Evolutionary conservation across 2,797 vertebrate genomes (phyloP).

Genomic region (Rousettus madagascariensis): DNA sequence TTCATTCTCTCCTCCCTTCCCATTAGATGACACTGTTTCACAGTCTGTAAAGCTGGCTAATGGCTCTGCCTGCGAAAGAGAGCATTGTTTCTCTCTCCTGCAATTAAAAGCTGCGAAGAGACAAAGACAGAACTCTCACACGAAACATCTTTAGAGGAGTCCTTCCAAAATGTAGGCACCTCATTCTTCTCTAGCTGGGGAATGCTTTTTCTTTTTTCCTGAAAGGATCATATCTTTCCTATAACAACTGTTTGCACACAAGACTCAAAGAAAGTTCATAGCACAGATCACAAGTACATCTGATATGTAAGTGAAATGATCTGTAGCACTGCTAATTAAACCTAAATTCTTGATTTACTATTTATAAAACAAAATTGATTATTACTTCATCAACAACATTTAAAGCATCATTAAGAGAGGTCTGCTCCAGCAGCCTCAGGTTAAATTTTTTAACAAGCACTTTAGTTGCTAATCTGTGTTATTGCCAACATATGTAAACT

Average conservation of each 20-base stretch:
- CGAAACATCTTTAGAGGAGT: slow-evolving; percentile 55
- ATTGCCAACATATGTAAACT: slow-evolving; percentile 93
- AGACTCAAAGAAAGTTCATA: slow-evolving; percentile 84
- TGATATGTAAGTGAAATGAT: slow-evolving; percentile 89
- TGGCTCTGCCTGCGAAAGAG: slow-evolving; percentile 80
- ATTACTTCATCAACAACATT: slow-evolving; percentile 97
- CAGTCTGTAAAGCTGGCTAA: slow-evolving; percentile 85
- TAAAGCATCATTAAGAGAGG: slow-evolving; percentile 95
- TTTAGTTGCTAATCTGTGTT: slow-evolving; percentile 92
- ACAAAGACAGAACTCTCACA: slow-evolving; percentile 71
- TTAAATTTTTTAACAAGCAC: slow-evolving; percentile 96
- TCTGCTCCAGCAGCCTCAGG: slow-evolving; percentile 92
- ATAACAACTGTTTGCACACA: slow-evolving; percentile 81
- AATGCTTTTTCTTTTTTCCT: slow-evolving; percentile 10
- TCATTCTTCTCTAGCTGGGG: slow-evolving; percentile 67
- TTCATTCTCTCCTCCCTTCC: slow-evolving; percentile 82
- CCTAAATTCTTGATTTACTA: slow-evolving; percentile 92
- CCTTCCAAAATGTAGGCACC: slow-evolving; percentile 64
- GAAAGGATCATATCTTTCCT: slow-evolving; percentile 73
- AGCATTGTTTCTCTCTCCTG: slow-evolving; percentile 79
- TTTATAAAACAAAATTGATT: slow-evolving; percentile 95
- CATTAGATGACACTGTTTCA: slow-evolving; percentile 85
- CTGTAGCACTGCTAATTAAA: slow-evolving; percentile 91
- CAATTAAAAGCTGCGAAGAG: slow-evolving; percentile 79
- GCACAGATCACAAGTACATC: slow-evolving; percentile 80